Base-by-base conservation (phyloP, 2,888 invertebrate genomes). In the Drosophila neoperkinsi region DNA sequence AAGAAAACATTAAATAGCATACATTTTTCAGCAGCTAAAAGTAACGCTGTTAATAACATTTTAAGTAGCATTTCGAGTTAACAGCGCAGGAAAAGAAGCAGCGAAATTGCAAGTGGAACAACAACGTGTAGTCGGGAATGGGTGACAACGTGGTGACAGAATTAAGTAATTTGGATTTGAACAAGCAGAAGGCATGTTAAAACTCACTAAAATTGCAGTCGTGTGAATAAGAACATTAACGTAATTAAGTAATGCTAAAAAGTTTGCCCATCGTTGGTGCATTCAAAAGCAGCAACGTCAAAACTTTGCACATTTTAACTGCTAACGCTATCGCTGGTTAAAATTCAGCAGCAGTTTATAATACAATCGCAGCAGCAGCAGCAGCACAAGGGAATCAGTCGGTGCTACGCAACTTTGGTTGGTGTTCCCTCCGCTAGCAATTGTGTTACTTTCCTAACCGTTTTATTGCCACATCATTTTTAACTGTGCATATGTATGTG, bases 121-220 rank as follows among this genome's bases (percentile, higher is more conserved):
- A 56, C 67, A 68, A 69, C 70, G 68, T 68, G 50, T 16, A 41
- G 56, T 69, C 68, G 34, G n/a, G 68, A 88, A 95, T 95, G 95
- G 95, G 94, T 93, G 95, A 96, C 94, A 94, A 94, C 94, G 95
- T 95, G 92, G 95, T 94, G 77, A 94, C 94, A 92, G 94, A 94
- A 91, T 93, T 96, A 91, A 94, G 95, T 94, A 95, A 95, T 91
- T 94, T 96, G 94, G 94, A 95, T 94, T 94, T 95, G 90, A 94
- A 94, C 91, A 87, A 91, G 72, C 95, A 96, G 95, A 96, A 96
- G 96, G 96, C 96, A 96, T 92, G 92, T 92, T 92, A 90, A 88
- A 73, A 62, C 46, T 58, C 60, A 60, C 64, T 51, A 50, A 57
- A 80, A 76, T 62, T 71, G 52, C 69, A 68, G 64, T 61, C 74